These are phyloP conservation scores for Paralinhomoeus sp. DNA, from an alignment of 2,888 invertebrate genomes.

Conservation along the genomic window DNA sequence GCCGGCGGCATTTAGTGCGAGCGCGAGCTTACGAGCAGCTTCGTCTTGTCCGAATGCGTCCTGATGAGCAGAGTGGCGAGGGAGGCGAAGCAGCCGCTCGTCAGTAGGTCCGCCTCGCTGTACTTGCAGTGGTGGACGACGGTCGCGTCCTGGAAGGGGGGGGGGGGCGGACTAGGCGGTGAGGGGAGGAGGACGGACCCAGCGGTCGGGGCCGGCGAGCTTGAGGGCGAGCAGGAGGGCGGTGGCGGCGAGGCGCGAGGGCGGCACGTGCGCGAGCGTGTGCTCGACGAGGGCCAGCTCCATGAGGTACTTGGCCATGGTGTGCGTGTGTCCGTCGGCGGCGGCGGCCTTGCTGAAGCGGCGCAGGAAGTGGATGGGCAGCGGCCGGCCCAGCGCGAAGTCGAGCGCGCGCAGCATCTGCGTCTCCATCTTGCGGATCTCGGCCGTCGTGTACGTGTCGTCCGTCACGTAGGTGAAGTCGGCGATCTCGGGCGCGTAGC, in stretches of 20 bases:
- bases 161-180: too few relatives aligned
- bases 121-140: too few relatives aligned
- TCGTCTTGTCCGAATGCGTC: too few relatives aligned
- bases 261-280: slow-evolving; percentile 45
- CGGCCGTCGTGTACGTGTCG: slow-evolving; percentile 43
- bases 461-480: slow-evolving; percentile 82
- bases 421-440: slow-evolving; percentile 44
- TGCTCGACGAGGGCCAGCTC: slow-evolving; percentile 63
- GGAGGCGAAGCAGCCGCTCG: too few relatives aligned
- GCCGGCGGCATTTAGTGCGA: too few relatives aligned
- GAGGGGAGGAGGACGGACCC: too few relatives aligned
- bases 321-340: slow-evolving; percentile 44
- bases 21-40: too few relatives aligned
- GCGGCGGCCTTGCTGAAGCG: slow-evolving; percentile 34
- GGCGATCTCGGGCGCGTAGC: slow-evolving; percentile 56
- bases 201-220: too few relatives aligned
- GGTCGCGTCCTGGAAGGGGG: too few relatives aligned
- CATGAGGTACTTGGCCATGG: slow-evolving; percentile 67
- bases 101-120: too few relatives aligned
- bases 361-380: slow-evolving; percentile 66
- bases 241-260: slow-evolving; percentile 60
- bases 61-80: too few relatives aligned
- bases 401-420: slow-evolving; percentile 50
- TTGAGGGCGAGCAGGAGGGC: slow-evolving; percentile 51
- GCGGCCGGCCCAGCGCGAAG: slow-evolving; percentile 59